phyloP scores from a whole-genome alignment of 2,113 vertebrate species.

The Dicaeum eximium region DNA sequence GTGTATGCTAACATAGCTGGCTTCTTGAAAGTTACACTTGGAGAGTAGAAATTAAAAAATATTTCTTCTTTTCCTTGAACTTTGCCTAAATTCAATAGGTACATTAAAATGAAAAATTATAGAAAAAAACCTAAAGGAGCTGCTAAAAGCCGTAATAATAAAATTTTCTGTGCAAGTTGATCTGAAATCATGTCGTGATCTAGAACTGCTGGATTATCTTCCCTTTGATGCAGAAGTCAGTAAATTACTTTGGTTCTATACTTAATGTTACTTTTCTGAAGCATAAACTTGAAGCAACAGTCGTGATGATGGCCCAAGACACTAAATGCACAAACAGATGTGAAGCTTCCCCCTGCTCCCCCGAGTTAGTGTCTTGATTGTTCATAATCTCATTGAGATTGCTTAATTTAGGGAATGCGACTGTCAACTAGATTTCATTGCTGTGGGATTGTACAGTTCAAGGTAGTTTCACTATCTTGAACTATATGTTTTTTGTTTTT shows the following conservation, averaged over 20 bases:
- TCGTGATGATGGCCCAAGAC: neutral
- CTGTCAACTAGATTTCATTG: neutral
- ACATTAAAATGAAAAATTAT: neutral
- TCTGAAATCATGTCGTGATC: rapidly evolving
- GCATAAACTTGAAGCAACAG: neutral
- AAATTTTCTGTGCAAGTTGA: neutral
- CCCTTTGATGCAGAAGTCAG: neutral
- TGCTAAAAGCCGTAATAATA: neutral
- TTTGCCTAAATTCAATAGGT: neutral
- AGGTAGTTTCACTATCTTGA: neutral
- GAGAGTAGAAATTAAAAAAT: neutral
- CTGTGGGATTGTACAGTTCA: neutral
- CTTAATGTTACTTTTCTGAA: neutral
- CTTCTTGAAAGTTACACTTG: neutral
- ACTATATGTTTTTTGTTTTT: neutral
- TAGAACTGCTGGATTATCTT: neutral
- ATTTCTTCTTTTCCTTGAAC: neutral
- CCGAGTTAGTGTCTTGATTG: neutral
- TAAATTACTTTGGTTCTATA: neutral
- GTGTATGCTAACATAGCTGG: neutral
- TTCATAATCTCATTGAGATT: neutral
- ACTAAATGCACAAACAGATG: neutral
- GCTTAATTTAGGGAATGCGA: neutral
- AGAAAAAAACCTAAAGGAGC: neutral
- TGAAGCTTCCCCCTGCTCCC: neutral